Percentiles rank a stretch among this genome's conserved stretches.
Conservation (phyloP, 1,140 invertebrate species). For the Augochlora pura region DNA sequence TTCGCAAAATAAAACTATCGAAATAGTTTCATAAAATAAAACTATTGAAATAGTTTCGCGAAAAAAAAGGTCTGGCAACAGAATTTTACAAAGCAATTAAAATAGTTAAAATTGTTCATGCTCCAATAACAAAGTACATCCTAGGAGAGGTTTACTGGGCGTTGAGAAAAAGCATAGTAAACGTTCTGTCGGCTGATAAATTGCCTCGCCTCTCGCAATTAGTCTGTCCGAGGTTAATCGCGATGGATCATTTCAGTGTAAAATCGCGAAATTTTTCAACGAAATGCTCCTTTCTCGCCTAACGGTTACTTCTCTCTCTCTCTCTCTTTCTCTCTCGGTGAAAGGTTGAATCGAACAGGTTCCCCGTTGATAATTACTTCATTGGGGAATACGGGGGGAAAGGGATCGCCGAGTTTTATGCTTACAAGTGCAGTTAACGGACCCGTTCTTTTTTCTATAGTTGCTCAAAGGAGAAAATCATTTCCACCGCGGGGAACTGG, state of each 20-base stretch:
- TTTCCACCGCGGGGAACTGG: neutral
- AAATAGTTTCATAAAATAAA: too few relatives aligned
- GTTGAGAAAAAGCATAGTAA: too few relatives aligned
- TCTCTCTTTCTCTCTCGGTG: too few relatives aligned
- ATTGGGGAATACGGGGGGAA: neutral
- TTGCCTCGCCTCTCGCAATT: neutral
- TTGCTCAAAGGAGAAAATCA: neutral
- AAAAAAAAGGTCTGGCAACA: too few relatives aligned
- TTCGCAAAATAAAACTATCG: too few relatives aligned
- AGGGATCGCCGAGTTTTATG: neutral
- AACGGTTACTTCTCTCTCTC: neutral
- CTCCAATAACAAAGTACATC: too few relatives aligned
- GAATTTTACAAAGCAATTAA: too few relatives aligned
- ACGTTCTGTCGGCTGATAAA: too few relatives aligned
- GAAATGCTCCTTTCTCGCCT: neutral
- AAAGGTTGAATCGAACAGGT: neutral
- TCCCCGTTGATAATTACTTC: neutral
- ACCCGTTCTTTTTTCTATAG: neutral
- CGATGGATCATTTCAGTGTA: too few relatives aligned
- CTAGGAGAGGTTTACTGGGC: too few relatives aligned
- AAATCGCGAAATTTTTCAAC: neutral
- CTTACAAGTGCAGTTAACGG: neutral
- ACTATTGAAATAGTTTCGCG: too few relatives aligned
- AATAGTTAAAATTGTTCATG: too few relatives aligned
- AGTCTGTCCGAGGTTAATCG: neutral